Percentiles rank a stretch among this genome's conserved stretches.
phyloP scores from a whole-genome alignment of 2,888 invertebrate genomes.

The Nymphalis urticae region DNA sequence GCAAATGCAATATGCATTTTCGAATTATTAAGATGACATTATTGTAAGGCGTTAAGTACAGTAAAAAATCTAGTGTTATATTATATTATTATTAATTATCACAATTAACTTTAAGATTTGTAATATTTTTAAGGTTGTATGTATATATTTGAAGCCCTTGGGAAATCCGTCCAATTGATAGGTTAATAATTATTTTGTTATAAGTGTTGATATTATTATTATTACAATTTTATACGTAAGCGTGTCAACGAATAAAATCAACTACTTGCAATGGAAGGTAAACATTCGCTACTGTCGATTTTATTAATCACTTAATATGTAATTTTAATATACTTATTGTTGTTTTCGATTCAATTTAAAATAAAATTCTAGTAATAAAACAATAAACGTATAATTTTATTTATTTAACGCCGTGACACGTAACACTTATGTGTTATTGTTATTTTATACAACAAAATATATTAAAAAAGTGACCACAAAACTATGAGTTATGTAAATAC shows the following conservation, averaged over 20 bases:
- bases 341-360: slow-evolving; percentile 14
- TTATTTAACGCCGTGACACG: background rate
- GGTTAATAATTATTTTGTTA: slow-evolving; percentile 11
- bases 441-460: too few relatives aligned
- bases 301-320: background rate
- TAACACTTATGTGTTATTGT: background rate
- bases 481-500: too few relatives aligned
- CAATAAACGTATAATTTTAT: background rate
- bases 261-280: background rate
- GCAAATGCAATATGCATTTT: background rate
- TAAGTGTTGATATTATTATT: slow-evolving; percentile 9
- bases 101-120: background rate
- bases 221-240: slow-evolving; percentile 3
- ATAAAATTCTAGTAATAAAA: slow-evolving; percentile 10
- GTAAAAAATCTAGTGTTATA: too few relatives aligned
- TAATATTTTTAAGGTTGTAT: slow-evolving; percentile 31
- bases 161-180: slow-evolving; percentile 68
- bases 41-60: background rate
- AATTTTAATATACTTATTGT: slow-evolving; percentile 17
- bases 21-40: background rate
- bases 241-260: background rate
- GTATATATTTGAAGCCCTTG: slow-evolving; percentile 59
- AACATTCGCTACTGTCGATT: background rate
- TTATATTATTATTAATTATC: background rate
- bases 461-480: too few relatives aligned